phyloP scores from a whole-genome alignment of 2,888 invertebrate genomes.

The Hesperia comma region DNA sequence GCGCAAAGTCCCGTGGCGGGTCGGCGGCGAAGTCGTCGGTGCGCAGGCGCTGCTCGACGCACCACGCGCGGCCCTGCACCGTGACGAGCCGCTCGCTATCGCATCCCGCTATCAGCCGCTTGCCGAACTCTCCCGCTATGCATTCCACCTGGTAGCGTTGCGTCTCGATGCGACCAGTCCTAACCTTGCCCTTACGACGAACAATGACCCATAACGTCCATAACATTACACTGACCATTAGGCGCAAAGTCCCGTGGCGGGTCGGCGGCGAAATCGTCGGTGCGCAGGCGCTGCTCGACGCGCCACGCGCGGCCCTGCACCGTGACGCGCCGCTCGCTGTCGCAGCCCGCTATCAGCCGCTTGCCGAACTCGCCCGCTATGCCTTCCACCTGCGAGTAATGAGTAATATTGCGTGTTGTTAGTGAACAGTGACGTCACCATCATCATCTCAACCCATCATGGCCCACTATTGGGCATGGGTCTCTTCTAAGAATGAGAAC shows the following conservation, averaged over 20 bases:
- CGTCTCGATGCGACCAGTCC: too few relatives aligned
- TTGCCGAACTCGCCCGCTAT: slow-evolving; percentile 94
- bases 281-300: slow-evolving; percentile 92
- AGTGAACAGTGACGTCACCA: too few relatives aligned
- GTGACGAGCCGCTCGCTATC: slow-evolving; percentile 91
- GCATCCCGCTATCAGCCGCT: slow-evolving; percentile 73
- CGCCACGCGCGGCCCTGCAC: slow-evolving; percentile 84
- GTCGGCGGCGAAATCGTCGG: slow-evolving; percentile 92
- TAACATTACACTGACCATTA: slow-evolving; percentile 83
- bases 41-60: slow-evolving; percentile 91
- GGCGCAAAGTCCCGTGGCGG: slow-evolving; percentile 89
- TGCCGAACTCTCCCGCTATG: slow-evolving; percentile 93
- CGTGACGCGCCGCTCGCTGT: slow-evolving; percentile 91
- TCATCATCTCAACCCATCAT: too few relatives aligned
- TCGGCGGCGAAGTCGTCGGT: slow-evolving; percentile 93
- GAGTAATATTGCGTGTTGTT: too few relatives aligned
- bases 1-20: slow-evolving; percentile 87
- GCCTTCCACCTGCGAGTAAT: slow-evolving; percentile 85
- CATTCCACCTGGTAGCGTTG: slow-evolving; percentile 90
- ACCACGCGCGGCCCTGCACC: slow-evolving; percentile 84
- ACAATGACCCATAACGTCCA: too few relatives aligned
- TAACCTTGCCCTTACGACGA: too few relatives aligned
- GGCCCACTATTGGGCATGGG: too few relatives aligned
- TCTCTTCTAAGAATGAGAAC: too few relatives aligned
- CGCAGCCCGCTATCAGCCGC: slow-evolving; percentile 93